Base-by-base conservation (phyloP, 1,140 invertebrate genomes). In the Drosophila lini region DNA sequence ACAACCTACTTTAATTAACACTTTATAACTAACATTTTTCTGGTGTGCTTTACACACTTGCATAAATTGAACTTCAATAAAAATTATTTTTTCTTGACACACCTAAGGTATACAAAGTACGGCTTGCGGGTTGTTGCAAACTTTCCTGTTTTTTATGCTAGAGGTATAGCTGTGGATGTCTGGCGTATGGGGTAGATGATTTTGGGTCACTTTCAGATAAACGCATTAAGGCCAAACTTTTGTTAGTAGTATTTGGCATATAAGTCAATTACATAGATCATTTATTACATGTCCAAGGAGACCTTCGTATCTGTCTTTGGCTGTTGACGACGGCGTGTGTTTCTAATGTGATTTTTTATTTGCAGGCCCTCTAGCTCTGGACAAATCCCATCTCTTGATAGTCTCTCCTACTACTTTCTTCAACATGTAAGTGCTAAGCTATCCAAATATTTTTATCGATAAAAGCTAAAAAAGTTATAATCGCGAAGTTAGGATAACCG, bases 231-330 rank as follows among this genome's bases (percentile, higher is more conserved):
- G 73, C 15, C 62, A 65, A 86, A 79, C 64, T 78, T 86, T 79
- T 61, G 55, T 55, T 73, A 36, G 56, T 56, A 47, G 60, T 76
- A 47, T 68, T 84, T 76, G 60, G 60, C 61, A 83, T 70, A 88
- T 78, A 80, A 80, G 84, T 90, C 84, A 89, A 89, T 89, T 89
- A 89, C 84, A 89, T 89, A 81, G 84, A 89, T 89, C 84, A 89
- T 89, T 89, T 89, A 89, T 89, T 81, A 89, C 78, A 89, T 62
- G 62, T 62, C 59, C 36, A 45, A 58, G 34, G 36, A 50, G 59
- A 36, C 40, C 41, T 62, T 77, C 41, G 19, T 42, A 60, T 53
- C 58, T 71, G 40, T 71, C 40, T 41, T 59, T 55, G 28, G 44
- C 45, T 73, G 63, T 86, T 74, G 78, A 76, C 47, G 64, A 67